These are phyloP conservation scores for Apis florea DNA, from an alignment of 1,140 invertebrate species.

Conservation along the genomic window DNA sequence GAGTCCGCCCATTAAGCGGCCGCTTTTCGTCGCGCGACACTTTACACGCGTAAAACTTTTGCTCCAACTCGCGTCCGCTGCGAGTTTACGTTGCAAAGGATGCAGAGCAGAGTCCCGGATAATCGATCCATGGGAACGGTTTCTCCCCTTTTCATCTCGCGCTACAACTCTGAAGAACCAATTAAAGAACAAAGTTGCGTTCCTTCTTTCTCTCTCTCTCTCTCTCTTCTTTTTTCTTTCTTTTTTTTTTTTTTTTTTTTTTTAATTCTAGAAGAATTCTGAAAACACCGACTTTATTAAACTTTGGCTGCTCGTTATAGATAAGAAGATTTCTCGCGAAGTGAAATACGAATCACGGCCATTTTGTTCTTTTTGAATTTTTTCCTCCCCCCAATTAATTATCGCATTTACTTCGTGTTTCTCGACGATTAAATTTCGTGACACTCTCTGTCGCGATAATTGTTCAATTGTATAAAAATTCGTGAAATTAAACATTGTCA, in stretches of 20 bases:
- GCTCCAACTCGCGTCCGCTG: not conserved
- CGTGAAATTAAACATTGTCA: too few species aligned
- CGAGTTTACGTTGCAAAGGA: not conserved
- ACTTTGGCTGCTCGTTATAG: not conserved
- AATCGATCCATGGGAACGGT: slow-evolving; percentile 10
- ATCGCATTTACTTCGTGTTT: too few species aligned
- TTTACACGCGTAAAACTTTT: slow-evolving; percentile 16
- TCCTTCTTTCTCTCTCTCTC: not conserved
- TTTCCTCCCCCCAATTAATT: not conserved
- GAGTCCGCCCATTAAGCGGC: slow-evolving; percentile 15
- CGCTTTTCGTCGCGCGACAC: slow-evolving; percentile 20
- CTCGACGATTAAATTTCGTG: too few species aligned
- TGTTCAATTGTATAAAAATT: too few species aligned
- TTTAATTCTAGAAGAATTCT: not conserved
- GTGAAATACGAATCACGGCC: not conserved
- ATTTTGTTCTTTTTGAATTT: not conserved
- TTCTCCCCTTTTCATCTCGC: not conserved
- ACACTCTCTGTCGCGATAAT: too few species aligned
- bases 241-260: not conserved
- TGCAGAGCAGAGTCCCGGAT: not conserved
- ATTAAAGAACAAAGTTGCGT: slow-evolving; percentile 6
- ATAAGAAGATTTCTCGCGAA: not conserved
- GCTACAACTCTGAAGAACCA: not conserved
- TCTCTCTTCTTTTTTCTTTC: too few species aligned
- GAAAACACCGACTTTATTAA: slow-evolving; percentile 7